Base-by-base conservation (phyloP, 1,140 invertebrate species). In the Caenorhabditis remanei region DNA sequence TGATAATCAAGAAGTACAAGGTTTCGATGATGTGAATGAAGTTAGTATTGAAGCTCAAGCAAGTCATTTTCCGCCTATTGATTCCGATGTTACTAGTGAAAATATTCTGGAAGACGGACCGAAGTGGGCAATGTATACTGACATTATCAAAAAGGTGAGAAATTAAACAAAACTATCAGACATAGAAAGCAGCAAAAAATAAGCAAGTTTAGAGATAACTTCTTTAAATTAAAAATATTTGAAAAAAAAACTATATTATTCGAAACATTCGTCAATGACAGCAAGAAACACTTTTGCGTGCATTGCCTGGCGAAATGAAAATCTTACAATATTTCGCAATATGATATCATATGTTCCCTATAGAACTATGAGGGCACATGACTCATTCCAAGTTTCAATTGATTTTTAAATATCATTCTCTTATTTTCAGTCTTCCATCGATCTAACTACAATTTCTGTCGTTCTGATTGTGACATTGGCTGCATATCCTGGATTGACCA, bases 381-480 rank as follows among this genome's bases (percentile, higher is more conserved):
- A 32, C 32, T 0, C 32, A 32, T 32, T 32, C 2, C 32, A 32
- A 32, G 32, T 32, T 32, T 32, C 32, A 32, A 32, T 32, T 32
- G 32, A 32, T 32, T 32, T 32, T 32, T 2, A n/a, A n/a, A n/a
- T n/a, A 32, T 32, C 2, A 2, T 32, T 32, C 0, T 32, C 2
- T 32, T 58, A 21, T 40, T 48, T 61, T 14, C 32, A 65, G 58
- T 61, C 41, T 2, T 8, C 55, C 32, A 84, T 83, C 55, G 79
- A 87, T 53, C 24, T 83, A 21, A 48, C 56, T 9, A 56, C 55
- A 43, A 83, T 87, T 13, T 84, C 82, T n/a, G 43, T 83, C 24
- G 46, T 56, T 40, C 71, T 88, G 4, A 61, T 85, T 21, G 75
- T 67, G 46, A 85, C 84, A 14, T 46, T 85, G 40, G 53, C 87